Evolutionary conservation across 2,113 vertebrate species (phyloP).

Genomic region (Siniperca chuatsi): DNA sequence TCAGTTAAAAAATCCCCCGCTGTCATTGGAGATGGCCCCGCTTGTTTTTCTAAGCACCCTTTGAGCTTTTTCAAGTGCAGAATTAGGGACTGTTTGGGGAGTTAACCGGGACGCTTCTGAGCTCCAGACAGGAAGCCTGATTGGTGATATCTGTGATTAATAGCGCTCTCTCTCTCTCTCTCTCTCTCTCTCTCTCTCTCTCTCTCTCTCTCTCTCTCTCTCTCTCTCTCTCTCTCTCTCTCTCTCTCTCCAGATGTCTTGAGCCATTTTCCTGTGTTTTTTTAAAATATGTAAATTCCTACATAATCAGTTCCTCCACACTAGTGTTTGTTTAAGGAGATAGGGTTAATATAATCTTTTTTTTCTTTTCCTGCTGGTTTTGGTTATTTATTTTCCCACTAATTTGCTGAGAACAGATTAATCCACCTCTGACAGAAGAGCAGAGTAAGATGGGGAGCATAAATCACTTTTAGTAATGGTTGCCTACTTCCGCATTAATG

Average conservation of each 20-base stretch:
- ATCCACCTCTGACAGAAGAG: constrained; percentile 15
- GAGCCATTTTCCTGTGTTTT: constrained; percentile 8
- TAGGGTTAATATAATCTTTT: neutral
- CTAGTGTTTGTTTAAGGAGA: constrained; percentile 50
- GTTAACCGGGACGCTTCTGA: constrained; percentile 42
- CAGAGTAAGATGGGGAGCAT: constrained; percentile 9
- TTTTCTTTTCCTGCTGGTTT: constrained; percentile 18
- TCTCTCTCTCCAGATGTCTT: constrained; percentile 48
- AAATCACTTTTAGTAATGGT: constrained; percentile 52
- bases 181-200: neutral
- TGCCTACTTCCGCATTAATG: constrained; percentile 38
- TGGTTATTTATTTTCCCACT: neutral
- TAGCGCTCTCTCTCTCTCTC: constrained; percentile 24
- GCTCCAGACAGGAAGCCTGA: constrained; percentile 65
- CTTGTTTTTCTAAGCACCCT: constrained; percentile 73
- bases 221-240: neutral
- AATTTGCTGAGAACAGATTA: constrained; percentile 34
- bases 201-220: neutral
- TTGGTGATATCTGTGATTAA: constrained; percentile 74
- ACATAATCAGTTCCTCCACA: constrained; percentile 48
- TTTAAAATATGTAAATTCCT: constrained; percentile 66
- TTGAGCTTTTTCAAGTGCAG: constrained; percentile 68
- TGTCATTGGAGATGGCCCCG: constrained; percentile 69
- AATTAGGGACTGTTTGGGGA: constrained; percentile 63
- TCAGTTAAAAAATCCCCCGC: constrained; percentile 44